Percentiles rank a stretch among this genome's conserved stretches.
Evolutionary conservation across 2,113 vertebrate species (phyloP).

Genomic region (Eurystomus gularis): DNA sequence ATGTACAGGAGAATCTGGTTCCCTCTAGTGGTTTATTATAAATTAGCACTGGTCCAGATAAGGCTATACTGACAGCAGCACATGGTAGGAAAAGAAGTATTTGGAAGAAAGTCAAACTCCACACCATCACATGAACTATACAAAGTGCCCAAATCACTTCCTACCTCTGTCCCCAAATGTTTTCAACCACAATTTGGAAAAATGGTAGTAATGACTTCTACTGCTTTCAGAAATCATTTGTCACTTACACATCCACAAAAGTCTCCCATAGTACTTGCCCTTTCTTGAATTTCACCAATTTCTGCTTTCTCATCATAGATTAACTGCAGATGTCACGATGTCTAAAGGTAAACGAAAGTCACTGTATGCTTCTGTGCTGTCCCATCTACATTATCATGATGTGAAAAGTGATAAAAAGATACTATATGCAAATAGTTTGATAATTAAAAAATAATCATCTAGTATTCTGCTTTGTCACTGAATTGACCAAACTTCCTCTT

Average conservation of each 20-base stretch:
- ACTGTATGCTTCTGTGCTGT: background rate
- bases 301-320: background rate
- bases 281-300: background rate
- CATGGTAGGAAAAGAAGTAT: background rate
- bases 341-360: background rate
- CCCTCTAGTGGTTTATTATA: slow-evolving; percentile 61
- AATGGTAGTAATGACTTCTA: background rate
- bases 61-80: background rate
- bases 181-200: background rate
- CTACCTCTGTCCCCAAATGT: background rate
- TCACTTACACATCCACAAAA: background rate
- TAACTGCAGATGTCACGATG: background rate
- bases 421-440: background rate
- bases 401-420: background rate
- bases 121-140: background rate
- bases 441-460: background rate
- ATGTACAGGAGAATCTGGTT: slow-evolving; percentile 67
- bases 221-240: background rate
- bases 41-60: slow-evolving; percentile 58
- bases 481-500: background rate
- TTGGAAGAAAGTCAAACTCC: background rate
- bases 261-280: background rate
- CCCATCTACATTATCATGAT: background rate
- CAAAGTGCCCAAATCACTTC: background rate
- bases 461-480: background rate